These are phyloP conservation scores for Anarrhichthys ocellatus DNA, from an alignment of 2,113 vertebrate species.

Conservation along the genomic window DNA sequence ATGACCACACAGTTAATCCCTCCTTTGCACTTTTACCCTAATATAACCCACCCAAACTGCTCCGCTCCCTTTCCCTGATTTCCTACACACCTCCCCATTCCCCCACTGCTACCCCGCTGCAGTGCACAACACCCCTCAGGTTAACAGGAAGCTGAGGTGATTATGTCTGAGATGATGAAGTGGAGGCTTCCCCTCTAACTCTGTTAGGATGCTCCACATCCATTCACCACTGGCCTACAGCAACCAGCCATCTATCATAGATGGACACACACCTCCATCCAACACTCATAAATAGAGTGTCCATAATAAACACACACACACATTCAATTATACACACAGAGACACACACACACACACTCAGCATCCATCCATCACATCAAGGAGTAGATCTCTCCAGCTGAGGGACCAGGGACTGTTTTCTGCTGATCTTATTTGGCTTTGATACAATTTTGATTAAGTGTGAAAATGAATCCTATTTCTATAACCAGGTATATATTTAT, in stretches of 20 bases:
- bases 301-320: conserved; percentile 66
- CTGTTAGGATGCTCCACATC: conserved; percentile 80
- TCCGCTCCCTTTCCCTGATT: conserved; percentile 50
- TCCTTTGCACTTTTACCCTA: conserved; percentile 59
- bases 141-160: conserved; percentile 83
- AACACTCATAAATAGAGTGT: conserved; percentile 67
- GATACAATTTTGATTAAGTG: conserved; percentile 76
- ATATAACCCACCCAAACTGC: conserved; percentile 48
- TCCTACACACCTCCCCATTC: conserved; percentile 60
- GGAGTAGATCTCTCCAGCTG: conserved; percentile 61
- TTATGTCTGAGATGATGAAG: conserved; percentile 86
- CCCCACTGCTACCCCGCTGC: conserved; percentile 51
- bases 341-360: conserved; percentile 36
- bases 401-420: conserved; percentile 45
- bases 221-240: conserved; percentile 80
- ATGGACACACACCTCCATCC: conserved; percentile 68
- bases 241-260: conserved; percentile 83
- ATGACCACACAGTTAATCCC: conserved; percentile 46
- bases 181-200: conserved; percentile 80
- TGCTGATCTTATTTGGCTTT: conserved; percentile 75
- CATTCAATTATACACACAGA: conserved; percentile 33
- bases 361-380: conserved; percentile 71
- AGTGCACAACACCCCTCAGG: conserved; percentile 68
- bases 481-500: conserved; percentile 70
- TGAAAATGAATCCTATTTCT: conserved; percentile 79